Evolutionary conservation across 2,888 invertebrate species (phyloP).

Genomic region (Nomada ferruginata): DNA sequence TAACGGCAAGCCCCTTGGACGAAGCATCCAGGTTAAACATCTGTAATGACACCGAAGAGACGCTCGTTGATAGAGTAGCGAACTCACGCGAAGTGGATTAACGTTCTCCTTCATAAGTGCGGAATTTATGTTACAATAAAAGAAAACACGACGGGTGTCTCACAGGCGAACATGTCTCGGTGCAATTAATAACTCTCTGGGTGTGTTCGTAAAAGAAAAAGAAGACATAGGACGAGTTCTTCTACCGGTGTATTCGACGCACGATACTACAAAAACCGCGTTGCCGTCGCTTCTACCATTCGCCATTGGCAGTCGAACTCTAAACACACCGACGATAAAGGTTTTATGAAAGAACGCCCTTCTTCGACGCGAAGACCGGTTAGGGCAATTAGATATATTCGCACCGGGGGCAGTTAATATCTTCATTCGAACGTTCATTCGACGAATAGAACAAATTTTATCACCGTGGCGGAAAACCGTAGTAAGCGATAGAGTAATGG

Average conservation of each 20-base stretch:
- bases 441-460: slow-evolving; percentile 68
- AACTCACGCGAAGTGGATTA: slow-evolving; percentile 12
- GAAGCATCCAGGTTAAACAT: neutral
- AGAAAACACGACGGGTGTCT: slow-evolving; percentile 33
- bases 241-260: slow-evolving; percentile 14
- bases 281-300: slow-evolving; percentile 58
- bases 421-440: slow-evolving; percentile 69
- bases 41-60: neutral
- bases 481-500: neutral
- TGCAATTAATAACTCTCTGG: slow-evolving; percentile 45
- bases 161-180: slow-evolving; percentile 3
- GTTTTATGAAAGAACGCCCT: slow-evolving; percentile 74
- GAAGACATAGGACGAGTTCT: slow-evolving; percentile 13
- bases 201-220: slow-evolving; percentile 26
- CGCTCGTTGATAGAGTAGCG: slow-evolving; percentile 15
- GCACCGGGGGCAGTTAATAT: slow-evolving; percentile 76
- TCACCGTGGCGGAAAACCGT: slow-evolving; percentile 45
- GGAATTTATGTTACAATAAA: slow-evolving; percentile 47
- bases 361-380: slow-evolving; percentile 30
- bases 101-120: slow-evolving; percentile 7
- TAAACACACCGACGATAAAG: slow-evolving; percentile 75
- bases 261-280: slow-evolving; percentile 45
- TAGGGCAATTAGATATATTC: slow-evolving; percentile 80
- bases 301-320: slow-evolving; percentile 64
- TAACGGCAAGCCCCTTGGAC: slow-evolving; percentile 8